Percentiles rank a stretch among this genome's conserved stretches.
Evolutionary conservation across 2,888 invertebrate species (phyloP).

Genomic region (Homarus gammarus): DNA sequence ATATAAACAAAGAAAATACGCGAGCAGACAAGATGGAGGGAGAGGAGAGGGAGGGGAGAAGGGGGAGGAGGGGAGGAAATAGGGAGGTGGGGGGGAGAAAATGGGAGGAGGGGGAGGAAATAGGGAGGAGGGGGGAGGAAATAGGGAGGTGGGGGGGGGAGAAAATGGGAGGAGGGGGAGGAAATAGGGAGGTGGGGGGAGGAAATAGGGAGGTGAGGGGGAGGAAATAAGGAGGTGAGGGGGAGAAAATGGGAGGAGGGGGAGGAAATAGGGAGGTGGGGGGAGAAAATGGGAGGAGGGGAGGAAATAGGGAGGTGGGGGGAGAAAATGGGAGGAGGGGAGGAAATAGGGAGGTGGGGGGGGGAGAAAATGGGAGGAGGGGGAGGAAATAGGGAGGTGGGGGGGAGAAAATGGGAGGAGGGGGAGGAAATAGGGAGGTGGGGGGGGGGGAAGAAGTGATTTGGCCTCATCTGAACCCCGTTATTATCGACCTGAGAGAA

Average conservation of each 20-base stretch:
- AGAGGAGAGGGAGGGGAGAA: too few species aligned
- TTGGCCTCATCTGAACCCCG: too few species aligned
- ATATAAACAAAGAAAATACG: too few species aligned
- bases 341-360: not conserved
- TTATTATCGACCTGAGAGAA: too few species aligned
- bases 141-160: not conserved
- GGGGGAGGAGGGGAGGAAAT: not conserved
- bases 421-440: not conserved
- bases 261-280: constrained; percentile 1
- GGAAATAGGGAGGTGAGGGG: not conserved
- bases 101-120: not conserved
- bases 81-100: not conserved
- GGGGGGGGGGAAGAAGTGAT: too few species aligned
- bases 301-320: not conserved
- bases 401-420: not conserved
- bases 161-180: not conserved
- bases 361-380: not conserved
- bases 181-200: not conserved
- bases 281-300: not conserved
- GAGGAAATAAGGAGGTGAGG: not conserved
- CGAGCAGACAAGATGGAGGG: too few species aligned
- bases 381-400: not conserved
- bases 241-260: not conserved
- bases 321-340: not conserved
- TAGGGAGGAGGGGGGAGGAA: not conserved